A percentile compares a stretch with the other conserved stretches of the same genome.
phyloP scores from a whole-genome alignment of 1,140 invertebrate species.

The Daktulosphaira vitifoliae region DNA sequence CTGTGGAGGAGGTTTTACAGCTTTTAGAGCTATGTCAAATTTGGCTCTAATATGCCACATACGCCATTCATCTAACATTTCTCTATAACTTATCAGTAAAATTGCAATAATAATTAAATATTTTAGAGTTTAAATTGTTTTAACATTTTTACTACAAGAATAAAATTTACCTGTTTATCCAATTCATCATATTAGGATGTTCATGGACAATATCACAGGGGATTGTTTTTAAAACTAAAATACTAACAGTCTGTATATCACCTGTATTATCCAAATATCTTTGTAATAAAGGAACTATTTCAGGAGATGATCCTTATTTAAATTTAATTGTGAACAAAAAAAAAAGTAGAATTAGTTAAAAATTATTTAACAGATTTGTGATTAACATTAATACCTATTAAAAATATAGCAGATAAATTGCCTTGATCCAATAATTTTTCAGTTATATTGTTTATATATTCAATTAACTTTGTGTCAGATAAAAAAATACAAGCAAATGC shows the following conservation, averaged over 20 bases:
- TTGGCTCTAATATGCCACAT: slow-evolving; percentile 70
- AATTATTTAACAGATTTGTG: not conserved
- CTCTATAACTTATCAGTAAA: slow-evolving; percentile 55
- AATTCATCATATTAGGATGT: slow-evolving; percentile 53
- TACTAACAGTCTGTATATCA: slow-evolving; percentile 83
- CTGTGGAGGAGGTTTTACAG: slow-evolving; percentile 54
- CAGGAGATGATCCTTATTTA: slow-evolving; percentile 54
- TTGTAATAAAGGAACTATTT: slow-evolving; percentile 73
- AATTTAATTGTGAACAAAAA: slow-evolving; percentile 29
- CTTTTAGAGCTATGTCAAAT: slow-evolving; percentile 64
- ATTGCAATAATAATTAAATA: slow-evolving; percentile 21
- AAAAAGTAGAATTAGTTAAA: slow-evolving; percentile 1
- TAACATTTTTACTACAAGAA: not conserved
- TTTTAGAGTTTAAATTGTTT: not conserved
- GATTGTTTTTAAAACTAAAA: slow-evolving; percentile 67
- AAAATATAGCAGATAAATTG: slow-evolving; percentile 65
- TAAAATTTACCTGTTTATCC: slow-evolving; percentile 57
- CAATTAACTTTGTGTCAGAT: slow-evolving; percentile 65
- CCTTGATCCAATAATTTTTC: slow-evolving; percentile 63
- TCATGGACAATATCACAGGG: slow-evolving; percentile 56
- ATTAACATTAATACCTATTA: slow-evolving; percentile 21
- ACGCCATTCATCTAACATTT: slow-evolving; percentile 67
- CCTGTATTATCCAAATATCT: slow-evolving; percentile 80
- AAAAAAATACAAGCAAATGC: slow-evolving; percentile 90
- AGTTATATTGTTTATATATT: slow-evolving; percentile 65